Conservation (phyloP, 2,888 invertebrate species). For the Brachyptera risi region DNA sequence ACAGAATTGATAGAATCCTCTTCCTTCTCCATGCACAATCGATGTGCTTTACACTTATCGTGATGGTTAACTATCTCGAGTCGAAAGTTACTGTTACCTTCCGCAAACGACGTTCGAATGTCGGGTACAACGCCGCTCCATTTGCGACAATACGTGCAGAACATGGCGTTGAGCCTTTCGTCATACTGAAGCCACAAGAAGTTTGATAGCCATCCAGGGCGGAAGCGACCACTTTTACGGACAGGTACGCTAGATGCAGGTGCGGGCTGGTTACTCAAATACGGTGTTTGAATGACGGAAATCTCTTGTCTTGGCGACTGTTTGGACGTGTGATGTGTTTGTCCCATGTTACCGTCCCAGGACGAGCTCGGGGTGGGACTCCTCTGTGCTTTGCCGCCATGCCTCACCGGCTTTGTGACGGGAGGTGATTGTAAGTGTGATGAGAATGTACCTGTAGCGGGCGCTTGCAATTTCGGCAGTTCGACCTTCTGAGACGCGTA, state of each 20-base stretch:
- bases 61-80: slow-evolving; percentile 76
- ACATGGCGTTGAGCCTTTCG: slow-evolving; percentile 63
- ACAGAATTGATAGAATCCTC: slow-evolving; percentile 37
- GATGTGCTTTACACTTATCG: slow-evolving; percentile 73
- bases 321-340: slow-evolving; percentile 26
- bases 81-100: slow-evolving; percentile 71
- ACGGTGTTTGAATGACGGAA: slow-evolving; percentile 43
- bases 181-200: slow-evolving; percentile 73
- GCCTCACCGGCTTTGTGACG: slow-evolving; percentile 32
- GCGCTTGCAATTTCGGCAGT: slow-evolving; percentile 35
- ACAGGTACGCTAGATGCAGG: slow-evolving; percentile 28
- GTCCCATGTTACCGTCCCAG: slow-evolving; percentile 18
- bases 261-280: slow-evolving; percentile 21
- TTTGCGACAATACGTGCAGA: slow-evolving; percentile 66
- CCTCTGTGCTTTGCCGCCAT: slow-evolving; percentile 30
- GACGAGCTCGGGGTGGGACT: slow-evolving; percentile 38
- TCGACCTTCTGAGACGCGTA: slow-evolving; percentile 34
- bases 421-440: slow-evolving; percentile 29
- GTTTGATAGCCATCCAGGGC: slow-evolving; percentile 61
- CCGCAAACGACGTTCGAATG: slow-evolving; percentile 73
- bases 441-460: slow-evolving; percentile 36
- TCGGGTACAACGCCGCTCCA: slow-evolving; percentile 67
- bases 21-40: slow-evolving; percentile 57
- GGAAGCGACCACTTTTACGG: slow-evolving; percentile 63
- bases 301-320: slow-evolving; percentile 39